Evolutionary conservation across 2,113 vertebrate species (phyloP).

Genomic region (Dipodomys merriami): DNA sequence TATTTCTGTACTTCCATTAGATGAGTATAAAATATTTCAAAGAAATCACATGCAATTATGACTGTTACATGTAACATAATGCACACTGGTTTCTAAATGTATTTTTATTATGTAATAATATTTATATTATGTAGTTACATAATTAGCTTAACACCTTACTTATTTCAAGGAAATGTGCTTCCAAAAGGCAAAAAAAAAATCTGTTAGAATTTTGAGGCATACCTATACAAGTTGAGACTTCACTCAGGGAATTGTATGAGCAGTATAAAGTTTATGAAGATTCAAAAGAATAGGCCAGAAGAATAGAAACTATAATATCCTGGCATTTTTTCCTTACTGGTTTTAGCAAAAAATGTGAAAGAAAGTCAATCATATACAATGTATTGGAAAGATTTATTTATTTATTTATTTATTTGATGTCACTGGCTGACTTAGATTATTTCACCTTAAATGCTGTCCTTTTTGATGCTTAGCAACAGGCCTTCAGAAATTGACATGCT

Average conservation of each 20-base stretch:
- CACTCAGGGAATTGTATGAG: background rate
- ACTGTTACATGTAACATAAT: background rate
- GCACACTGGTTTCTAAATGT: background rate
- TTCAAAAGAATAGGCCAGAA: background rate
- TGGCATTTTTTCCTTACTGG: background rate
- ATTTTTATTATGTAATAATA: background rate
- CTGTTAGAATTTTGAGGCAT: rapidly evolving
- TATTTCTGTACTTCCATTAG: background rate
- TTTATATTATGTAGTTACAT: background rate
- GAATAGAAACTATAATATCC: background rate
- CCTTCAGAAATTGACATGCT: constrained; percentile 5
- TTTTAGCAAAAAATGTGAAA: background rate
- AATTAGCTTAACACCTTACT: background rate
- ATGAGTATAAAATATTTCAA: background rate
- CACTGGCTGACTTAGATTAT: background rate
- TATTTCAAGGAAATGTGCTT: background rate
- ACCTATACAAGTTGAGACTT: background rate
- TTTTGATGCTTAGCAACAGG: constrained; percentile 11
- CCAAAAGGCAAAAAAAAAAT: background rate
- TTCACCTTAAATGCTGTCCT: constrained; percentile 49
- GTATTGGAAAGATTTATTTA: background rate
- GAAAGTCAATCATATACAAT: background rate
- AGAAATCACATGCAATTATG: background rate
- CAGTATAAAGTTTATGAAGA: background rate
- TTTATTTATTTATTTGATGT: constrained; percentile 15